Base-by-base conservation (phyloP, 53 echinoderm and acorn worm species). In the Arbacia lixula region DNA sequence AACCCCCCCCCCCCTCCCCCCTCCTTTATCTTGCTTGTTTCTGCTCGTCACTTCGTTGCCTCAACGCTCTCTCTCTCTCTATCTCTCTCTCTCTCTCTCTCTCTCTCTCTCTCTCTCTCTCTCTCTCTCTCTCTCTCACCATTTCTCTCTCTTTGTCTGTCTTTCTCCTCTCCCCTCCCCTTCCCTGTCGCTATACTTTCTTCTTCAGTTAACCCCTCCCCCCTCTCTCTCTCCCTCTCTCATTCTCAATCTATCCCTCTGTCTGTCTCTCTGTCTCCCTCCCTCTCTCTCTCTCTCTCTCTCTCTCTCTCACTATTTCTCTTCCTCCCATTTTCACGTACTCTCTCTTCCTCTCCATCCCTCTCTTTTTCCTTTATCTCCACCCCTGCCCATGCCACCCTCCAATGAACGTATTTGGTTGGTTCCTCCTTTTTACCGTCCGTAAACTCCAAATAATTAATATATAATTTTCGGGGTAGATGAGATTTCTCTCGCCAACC, bases 221-320 rank as follows among this genome's bases (percentile, higher is more conserved):
- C 24, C 54, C 54, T 54, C n/a, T 54, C 19, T 4, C 4, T 54
- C 54, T 3, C 19, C 24, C 24, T 54, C 54, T 4, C 19, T 3
- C 19, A 20, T 54, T 14, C 5, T 54, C 3, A 20, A 20, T 11
- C 28, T 56, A 24, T 56, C 19, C 19, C 19, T 24, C 0, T 56
- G 6, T 2, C 26, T 22, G 2, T 56, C 19, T 2, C 0, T 24
- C 25, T 24, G 6, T 24, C 57, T 21, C 2, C 28, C 24, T 56
- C 57, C 28, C 57, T 56, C 57, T 56, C 57, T 56, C 57, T 56
- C 57, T 57, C 57, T 57, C 25, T 57, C 57, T 57, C 20, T 2
- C 57, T 57, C 20, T 26, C 57, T 25, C 20, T 57, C 56, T 55
- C 22, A 24, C 12, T 61, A 29, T 29, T 6, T 16, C 30, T 12